phyloP scores from a whole-genome alignment of 2,888 invertebrate genomes.

The Eupithecia exiguata region DNA sequence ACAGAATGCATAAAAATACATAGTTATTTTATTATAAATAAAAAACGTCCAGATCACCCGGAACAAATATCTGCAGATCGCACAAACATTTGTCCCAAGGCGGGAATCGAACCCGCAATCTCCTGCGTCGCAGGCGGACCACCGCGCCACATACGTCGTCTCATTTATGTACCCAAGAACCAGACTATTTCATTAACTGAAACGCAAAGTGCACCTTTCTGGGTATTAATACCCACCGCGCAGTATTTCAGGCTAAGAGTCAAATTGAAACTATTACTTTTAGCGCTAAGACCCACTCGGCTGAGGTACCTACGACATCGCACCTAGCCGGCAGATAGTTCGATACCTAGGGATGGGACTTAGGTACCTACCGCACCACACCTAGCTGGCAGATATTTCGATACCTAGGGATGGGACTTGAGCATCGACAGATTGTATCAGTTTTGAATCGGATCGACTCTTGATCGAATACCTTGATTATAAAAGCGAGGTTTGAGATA shows the following conservation, averaged over 20 bases:
- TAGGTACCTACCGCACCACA: constrained; percentile 15
- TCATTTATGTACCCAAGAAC: too few relatives aligned
- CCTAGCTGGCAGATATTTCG: constrained; percentile 17
- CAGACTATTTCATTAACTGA: constrained; percentile 10
- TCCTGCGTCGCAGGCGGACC: too few relatives aligned
- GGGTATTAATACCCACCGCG: constrained; percentile 21
- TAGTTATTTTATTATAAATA: too few relatives aligned
- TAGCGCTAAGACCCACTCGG: constrained; percentile 39
- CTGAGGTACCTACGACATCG: constrained; percentile 20
- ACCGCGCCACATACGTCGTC: too few relatives aligned
- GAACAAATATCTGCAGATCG: too few relatives aligned
- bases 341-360: constrained; percentile 29
- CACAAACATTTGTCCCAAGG: too few relatives aligned
- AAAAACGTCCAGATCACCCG: too few relatives aligned
- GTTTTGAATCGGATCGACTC: neutral
- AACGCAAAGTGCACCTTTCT: constrained; percentile 20
- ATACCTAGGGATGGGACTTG: constrained; percentile 29
- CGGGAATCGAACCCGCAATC: too few relatives aligned
- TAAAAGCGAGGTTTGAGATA: neutral
- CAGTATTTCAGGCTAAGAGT: constrained; percentile 39
- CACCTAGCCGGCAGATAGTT: constrained; percentile 17
- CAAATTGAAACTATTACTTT: constrained; percentile 45
- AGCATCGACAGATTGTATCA: neutral
- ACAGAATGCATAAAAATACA: too few relatives aligned
- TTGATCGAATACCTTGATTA: neutral